Conservation (phyloP, 2,113 vertebrate species). For the Kryptolebias marmoratus region DNA sequence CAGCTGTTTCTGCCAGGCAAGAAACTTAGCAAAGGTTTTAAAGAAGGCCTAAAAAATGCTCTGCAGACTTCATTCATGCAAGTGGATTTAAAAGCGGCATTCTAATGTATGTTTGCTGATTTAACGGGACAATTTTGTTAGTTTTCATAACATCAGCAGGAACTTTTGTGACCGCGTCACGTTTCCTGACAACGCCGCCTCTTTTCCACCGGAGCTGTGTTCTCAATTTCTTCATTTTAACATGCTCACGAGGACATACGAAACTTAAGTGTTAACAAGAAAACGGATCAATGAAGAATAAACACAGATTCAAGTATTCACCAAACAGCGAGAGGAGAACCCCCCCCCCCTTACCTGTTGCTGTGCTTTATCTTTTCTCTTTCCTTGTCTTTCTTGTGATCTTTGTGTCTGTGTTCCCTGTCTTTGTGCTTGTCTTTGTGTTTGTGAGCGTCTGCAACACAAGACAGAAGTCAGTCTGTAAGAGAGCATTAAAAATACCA, state of each 20-base stretch:
- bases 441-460: conserved; percentile 83
- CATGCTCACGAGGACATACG: neutral
- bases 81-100: neutral
- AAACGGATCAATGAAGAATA: neutral
- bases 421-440: conserved; percentile 98
- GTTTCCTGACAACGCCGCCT: neutral
- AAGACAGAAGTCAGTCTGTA: conserved; percentile 30
- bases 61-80: conserved; percentile 28
- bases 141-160: neutral
- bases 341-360: conserved; percentile 85
- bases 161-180: neutral
- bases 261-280: neutral
- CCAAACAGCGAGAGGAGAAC: neutral
- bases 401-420: conserved; percentile 95
- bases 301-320: neutral
- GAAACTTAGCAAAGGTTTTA: conserved; percentile 4
- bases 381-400: conserved; percentile 96
- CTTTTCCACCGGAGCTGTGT: neutral
- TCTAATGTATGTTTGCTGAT: too few relatives aligned
- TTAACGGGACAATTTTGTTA: neutral
- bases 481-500: neutral
- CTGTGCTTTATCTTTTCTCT: conserved; percentile 92
- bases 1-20: conserved; percentile 15
- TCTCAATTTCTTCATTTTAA: neutral
- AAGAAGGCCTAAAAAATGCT: conserved; percentile 10